A percentile compares a stretch with the other conserved stretches of the same genome.
phyloP scores from a whole-genome alignment of 2,113 vertebrate genomes.

The Phylloscopus whistleri region DNA sequence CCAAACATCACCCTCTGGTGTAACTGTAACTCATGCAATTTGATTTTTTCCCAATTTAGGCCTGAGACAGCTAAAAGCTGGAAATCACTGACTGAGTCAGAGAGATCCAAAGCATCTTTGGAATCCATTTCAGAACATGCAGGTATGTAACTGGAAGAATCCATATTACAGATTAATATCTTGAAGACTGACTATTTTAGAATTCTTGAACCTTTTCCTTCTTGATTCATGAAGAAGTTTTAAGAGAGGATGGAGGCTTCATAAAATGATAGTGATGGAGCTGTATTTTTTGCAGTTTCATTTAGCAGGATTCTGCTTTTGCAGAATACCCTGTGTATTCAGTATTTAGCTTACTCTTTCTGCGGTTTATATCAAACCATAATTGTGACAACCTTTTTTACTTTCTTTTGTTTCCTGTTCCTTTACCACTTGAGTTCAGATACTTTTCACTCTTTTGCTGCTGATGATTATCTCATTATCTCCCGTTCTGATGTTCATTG shows the following conservation, averaged over 20 bases:
- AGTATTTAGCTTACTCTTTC: neutral
- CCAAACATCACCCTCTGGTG: neutral
- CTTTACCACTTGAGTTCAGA: neutral
- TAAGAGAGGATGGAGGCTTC: neutral
- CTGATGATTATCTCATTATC: neutral
- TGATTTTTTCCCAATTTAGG: slow-evolving; percentile 67
- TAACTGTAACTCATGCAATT: neutral
- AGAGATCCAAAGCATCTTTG: slow-evolving; percentile 68
- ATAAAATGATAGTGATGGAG: neutral
- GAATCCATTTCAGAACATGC: slow-evolving; percentile 74
- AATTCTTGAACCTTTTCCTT: neutral
- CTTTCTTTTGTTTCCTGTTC: neutral
- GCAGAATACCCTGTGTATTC: neutral
- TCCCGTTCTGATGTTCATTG: neutral
- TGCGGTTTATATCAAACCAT: neutral
- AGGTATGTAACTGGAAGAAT: slow-evolving; percentile 69
- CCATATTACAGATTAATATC: neutral
- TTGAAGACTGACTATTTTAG: neutral
- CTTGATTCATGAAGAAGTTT: neutral
- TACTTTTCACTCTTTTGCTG: neutral
- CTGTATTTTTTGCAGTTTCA: neutral
- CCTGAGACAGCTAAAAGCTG: slow-evolving; percentile 77
- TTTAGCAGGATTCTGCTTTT: neutral
- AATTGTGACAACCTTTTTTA: neutral
- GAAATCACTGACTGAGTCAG: slow-evolving; percentile 76